Conservation (phyloP, 1,140 invertebrate species). For the Cataglyphis hispanica region DNA sequence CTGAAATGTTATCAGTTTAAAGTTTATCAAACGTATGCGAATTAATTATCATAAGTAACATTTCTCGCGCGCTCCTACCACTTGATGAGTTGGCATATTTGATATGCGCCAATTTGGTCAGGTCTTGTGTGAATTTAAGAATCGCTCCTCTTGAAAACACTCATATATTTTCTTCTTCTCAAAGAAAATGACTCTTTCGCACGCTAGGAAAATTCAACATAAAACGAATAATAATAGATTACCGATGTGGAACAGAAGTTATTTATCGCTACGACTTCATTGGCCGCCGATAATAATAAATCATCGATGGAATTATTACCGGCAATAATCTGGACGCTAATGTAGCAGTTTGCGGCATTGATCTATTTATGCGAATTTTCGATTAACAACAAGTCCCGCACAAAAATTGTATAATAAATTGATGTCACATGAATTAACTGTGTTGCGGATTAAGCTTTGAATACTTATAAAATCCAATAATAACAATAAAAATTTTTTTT, state of each 20-base stretch:
- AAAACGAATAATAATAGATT: constrained; percentile 7
- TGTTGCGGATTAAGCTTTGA: not conserved
- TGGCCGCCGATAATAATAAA: constrained; percentile 43
- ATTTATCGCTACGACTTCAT: constrained; percentile 40
- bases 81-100: constrained; percentile 48
- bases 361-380: constrained; percentile 41
- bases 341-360: not conserved
- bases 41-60: constrained; percentile 35
- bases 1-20: not conserved
- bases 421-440: not conserved
- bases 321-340: constrained; percentile 48
- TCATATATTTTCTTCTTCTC: constrained; percentile 34
- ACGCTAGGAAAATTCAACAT: constrained; percentile 28
- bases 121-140: constrained; percentile 53
- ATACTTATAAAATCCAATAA: not conserved
- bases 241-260: constrained; percentile 3
- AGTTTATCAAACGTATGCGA: constrained; percentile 24
- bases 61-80: not conserved
- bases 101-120: not conserved
- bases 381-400: not conserved
- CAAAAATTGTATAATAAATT: not conserved
- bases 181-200: constrained; percentile 17
- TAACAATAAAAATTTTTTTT: too few species aligned
- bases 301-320: constrained; percentile 40
- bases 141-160: constrained; percentile 47